Percentiles rank a stretch among this genome's conserved stretches.
Conservation (phyloP, 2,113 vertebrate genomes). For the Thamnophis sirtalis region DNA sequence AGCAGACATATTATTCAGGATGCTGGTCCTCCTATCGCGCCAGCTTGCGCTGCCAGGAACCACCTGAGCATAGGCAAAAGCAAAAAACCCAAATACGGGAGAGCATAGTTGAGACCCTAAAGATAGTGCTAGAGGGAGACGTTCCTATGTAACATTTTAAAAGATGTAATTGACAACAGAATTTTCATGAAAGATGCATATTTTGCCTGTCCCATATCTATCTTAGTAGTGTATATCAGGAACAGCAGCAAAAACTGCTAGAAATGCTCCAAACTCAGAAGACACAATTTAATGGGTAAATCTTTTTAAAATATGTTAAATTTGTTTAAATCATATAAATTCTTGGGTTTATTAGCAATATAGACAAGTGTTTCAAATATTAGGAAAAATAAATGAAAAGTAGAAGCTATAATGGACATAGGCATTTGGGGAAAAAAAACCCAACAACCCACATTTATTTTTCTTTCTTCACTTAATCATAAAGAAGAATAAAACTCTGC, state of each 20-base stretch:
- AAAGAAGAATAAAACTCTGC: neutral
- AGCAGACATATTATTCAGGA: too few species aligned
- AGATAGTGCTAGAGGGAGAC: too few species aligned
- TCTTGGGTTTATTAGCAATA: neutral
- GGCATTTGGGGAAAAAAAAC: neutral
- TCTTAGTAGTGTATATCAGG: neutral
- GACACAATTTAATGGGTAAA: neutral
- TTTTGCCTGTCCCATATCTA: neutral
- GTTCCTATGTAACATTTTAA: neutral
- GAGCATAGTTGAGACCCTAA: too few species aligned
- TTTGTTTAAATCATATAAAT: neutral
- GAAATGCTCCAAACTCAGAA: neutral
- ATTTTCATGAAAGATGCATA: neutral
- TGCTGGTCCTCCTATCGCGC: too few species aligned
- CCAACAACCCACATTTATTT: neutral
- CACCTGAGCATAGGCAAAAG: too few species aligned
- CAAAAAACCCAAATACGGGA: too few species aligned
- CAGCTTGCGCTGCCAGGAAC: too few species aligned
- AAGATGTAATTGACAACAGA: neutral
- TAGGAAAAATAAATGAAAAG: neutral
- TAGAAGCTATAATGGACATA: neutral
- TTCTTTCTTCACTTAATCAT: neutral
- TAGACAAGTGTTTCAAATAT: neutral
- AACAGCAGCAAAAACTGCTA: neutral
- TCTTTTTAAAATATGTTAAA: neutral